Conservation (phyloP, 2,888 invertebrate genomes). For the Girardia tigrina region DNA sequence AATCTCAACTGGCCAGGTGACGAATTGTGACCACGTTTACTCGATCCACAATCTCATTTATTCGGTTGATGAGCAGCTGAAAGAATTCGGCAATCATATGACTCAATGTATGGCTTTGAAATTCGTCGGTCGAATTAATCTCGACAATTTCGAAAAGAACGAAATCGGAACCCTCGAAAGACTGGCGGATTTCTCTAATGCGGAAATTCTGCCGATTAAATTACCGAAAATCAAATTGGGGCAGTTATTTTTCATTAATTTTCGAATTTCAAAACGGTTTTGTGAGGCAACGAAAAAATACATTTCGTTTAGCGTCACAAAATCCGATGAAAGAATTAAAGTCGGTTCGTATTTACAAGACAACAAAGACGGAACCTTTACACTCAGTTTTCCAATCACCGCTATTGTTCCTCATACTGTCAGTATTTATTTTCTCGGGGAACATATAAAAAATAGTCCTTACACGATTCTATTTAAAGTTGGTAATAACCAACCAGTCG, state of each 20-base stretch:
- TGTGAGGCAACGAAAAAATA: slow-evolving; percentile 11
- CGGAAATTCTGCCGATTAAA: slow-evolving; percentile 24
- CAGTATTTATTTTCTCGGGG: slow-evolving; percentile 2
- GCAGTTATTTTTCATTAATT: slow-evolving; percentile 4
- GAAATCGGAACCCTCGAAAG: slow-evolving; percentile 23
- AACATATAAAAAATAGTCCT: slow-evolving; percentile 20
- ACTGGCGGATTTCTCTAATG: background rate
- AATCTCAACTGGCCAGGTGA: background rate
- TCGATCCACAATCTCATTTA: background rate
- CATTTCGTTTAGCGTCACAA: slow-evolving; percentile 1
- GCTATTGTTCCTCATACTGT: slow-evolving; percentile 24
- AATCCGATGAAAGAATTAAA: slow-evolving; percentile 20
- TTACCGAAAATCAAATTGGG: slow-evolving; percentile 24
- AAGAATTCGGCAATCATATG: slow-evolving; percentile 10
- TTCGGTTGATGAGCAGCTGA: background rate
- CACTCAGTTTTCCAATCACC: slow-evolving; percentile 21
- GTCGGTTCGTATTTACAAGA: background rate
- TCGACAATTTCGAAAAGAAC: background rate
- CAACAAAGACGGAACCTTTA: slow-evolving; percentile 15
- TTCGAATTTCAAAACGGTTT: background rate
- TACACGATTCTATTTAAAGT: slow-evolving; percentile 23
- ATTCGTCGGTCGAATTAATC: slow-evolving; percentile 20
- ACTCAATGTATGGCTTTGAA: slow-evolving; percentile 15
- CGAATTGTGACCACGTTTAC: background rate
- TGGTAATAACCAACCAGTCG: slow-evolving; percentile 16